phyloP scores from a whole-genome alignment of 2,888 invertebrate species.

The Amblyteles armatorius region DNA sequence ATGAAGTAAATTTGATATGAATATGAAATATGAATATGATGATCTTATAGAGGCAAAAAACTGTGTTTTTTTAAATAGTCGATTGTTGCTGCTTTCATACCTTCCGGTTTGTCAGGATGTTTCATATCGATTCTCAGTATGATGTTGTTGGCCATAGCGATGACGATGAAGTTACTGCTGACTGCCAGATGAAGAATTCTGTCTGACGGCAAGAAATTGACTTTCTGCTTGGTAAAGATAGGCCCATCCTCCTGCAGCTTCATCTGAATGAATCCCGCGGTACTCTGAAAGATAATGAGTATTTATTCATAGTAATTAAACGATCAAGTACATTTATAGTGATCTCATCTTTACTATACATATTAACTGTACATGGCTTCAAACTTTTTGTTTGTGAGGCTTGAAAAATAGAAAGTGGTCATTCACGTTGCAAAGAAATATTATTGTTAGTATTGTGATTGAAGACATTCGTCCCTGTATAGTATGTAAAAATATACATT shows the following conservation, averaged over 20 bases:
- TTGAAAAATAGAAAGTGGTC: not conserved
- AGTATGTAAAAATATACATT: no score
- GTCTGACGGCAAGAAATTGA: constrained; percentile 92
- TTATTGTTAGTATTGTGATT: no score
- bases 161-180: constrained; percentile 92
- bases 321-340: not conserved
- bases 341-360: no score
- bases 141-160: constrained; percentile 93
- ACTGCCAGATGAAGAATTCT: constrained; percentile 93
- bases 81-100: constrained; percentile 83
- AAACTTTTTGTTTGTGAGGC: no score
- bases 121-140: constrained; percentile 93
- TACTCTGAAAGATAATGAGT: constrained; percentile 79
- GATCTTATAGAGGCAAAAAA: not conserved
- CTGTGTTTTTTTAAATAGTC: not conserved
- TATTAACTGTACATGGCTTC: no score
- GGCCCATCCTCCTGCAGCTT: constrained; percentile 91
- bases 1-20: not conserved
- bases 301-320: not conserved
- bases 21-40: not conserved
- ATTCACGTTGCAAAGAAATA: no score
- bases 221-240: constrained; percentile 94
- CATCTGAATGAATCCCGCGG: constrained; percentile 87
- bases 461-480: no score
- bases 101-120: constrained; percentile 91